Base-by-base conservation (phyloP, 2,888 invertebrate genomes). In the Drosophila histrio region DNA sequence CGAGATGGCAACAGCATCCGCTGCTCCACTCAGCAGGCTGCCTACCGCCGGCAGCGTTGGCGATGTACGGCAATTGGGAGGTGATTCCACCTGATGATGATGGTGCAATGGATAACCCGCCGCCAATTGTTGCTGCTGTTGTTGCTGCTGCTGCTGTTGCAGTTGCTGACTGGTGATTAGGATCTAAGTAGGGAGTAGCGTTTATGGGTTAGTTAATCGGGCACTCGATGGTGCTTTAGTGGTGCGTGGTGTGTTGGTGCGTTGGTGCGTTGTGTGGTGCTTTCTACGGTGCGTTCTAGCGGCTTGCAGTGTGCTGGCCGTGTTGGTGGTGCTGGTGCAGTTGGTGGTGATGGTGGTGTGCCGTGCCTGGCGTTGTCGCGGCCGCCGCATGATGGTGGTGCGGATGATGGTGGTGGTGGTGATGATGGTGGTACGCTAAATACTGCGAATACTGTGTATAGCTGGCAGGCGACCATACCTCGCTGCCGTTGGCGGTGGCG, bases 381-480 rank as follows among this genome's bases (percentile, higher is more conserved):
- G 34, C 43, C 92, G 91, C 89, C 92, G 41, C 39, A 32, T 59
- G 50, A 41, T 58, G 59, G 41, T 79, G 82, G 83, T 83, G 82
- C 83, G 79, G 82, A 90, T 91, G 88, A 89, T 91, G 90, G 76
- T 87, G 85, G 63, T 87, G 88, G 67, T 83, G 89, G 77, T 91
- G 90, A 61, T 90, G 90, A 91, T 94, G 94, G 93, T 94, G 93
- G 92, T 94, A 93, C 91, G 93, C 93, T 93, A 94, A 94, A 93
- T 94, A 94, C 93, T 94, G 94, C 89, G 91, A 91, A 92, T 94
- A 94, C 92, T 94, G 93, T 91, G 93, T 93, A 92, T 93, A 92
- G 75, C 91, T 90, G 82, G 92, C 92, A 77, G 92, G 91, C 89
- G 91, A 90, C 92, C 94, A 94, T 94, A 94, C 94, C 94, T 94